phyloP scores from a whole-genome alignment of 2,113 vertebrate genomes.

The Sander lucioperca region DNA sequence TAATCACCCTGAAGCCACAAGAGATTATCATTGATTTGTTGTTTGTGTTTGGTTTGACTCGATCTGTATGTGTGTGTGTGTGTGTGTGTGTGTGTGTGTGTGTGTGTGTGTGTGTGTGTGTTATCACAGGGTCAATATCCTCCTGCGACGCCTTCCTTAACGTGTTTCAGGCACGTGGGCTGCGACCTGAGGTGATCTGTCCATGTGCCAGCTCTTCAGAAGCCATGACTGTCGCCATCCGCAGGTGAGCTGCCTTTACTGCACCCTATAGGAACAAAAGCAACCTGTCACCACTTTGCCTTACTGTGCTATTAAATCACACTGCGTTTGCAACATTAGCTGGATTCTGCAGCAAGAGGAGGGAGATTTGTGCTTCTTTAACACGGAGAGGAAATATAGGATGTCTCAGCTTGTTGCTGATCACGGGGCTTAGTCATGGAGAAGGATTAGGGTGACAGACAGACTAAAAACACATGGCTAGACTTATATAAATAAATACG shows the following conservation, averaged over 20 bases:
- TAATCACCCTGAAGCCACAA: constrained; percentile 16
- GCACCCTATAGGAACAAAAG: constrained; percentile 39
- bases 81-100: constrained; percentile 8
- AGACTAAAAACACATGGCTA: constrained; percentile 2
- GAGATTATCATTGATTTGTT: constrained; percentile 29
- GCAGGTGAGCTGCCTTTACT: constrained; percentile 85
- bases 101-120: constrained; percentile 23
- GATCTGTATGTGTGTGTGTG: constrained; percentile 3
- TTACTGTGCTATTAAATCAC: constrained; percentile 11
- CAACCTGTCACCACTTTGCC: background rate
- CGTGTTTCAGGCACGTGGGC: constrained; percentile 93
- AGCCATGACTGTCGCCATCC: constrained; percentile 94
- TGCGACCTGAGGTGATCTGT: constrained; percentile 95
- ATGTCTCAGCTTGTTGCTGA: constrained; percentile 26
- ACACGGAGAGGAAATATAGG: background rate
- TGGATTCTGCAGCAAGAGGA: constrained; percentile 12
- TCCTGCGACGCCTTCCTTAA: constrained; percentile 98
- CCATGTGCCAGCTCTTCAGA: constrained; percentile 95
- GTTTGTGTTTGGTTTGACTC: constrained; percentile 31
- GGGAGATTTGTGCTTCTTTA: background rate
- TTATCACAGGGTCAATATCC: constrained; percentile 93
- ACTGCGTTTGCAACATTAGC: constrained; percentile 23
- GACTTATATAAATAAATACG: background rate
- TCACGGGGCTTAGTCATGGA: background rate
- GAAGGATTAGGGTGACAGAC: constrained; percentile 15